These are phyloP conservation scores for Trogon surrucura DNA, from an alignment of 2,113 vertebrate species.

Conservation along the genomic window DNA sequence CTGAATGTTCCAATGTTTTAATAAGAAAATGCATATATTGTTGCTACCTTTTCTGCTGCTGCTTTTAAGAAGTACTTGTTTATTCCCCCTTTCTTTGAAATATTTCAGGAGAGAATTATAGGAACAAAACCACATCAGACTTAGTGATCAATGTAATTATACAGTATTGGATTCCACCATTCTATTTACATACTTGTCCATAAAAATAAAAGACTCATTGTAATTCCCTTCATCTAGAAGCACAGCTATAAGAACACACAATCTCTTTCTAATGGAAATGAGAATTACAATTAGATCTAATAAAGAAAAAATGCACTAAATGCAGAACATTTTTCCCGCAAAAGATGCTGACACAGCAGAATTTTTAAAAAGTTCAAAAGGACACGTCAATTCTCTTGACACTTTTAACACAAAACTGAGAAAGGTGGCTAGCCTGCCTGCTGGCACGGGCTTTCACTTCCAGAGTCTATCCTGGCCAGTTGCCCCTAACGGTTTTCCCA, in stretches of 20 bases:
- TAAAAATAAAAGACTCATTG: conserved; percentile 2
- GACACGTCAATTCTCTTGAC: neutral
- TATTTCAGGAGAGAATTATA: neutral
- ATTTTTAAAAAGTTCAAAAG: neutral
- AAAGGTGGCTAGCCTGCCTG: neutral
- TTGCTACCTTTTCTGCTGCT: neutral
- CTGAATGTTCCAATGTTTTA: neutral
- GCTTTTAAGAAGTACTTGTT: neutral
- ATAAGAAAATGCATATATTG: neutral
- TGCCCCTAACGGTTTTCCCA: neutral
- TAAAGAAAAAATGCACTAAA: neutral
- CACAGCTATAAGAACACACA: neutral
- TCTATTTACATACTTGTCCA: conserved; percentile 11
- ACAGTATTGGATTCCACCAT: conserved; percentile 9
- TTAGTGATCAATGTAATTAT: conserved; percentile 26
- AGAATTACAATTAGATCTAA: neutral
- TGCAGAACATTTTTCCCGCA: neutral
- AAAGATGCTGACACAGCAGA: neutral
- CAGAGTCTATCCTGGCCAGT: neutral
- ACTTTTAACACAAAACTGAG: neutral
- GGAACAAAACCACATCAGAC: neutral
- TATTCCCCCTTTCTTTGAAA: neutral
- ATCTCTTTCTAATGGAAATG: conserved; percentile 15
- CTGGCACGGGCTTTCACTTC: neutral
- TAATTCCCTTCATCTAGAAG: neutral